Evolutionary conservation across 2,888 invertebrate genomes (phyloP).

Genomic region (Aporophyla lueneburgensis): DNA sequence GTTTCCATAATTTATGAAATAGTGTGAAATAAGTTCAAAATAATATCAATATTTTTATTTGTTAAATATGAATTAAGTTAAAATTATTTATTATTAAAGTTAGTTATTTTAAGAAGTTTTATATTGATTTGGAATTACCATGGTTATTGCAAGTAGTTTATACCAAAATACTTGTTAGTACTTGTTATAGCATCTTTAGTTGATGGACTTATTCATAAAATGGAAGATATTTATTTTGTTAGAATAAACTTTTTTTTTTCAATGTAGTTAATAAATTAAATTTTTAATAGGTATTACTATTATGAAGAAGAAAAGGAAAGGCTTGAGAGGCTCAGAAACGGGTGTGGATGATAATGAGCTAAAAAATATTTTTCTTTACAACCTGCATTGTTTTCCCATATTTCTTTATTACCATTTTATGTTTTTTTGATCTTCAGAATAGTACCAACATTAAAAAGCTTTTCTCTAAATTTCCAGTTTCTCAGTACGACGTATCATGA

Average conservation of each 20-base stretch:
- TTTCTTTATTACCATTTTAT: background rate
- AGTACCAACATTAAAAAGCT: slow-evolving; percentile 2
- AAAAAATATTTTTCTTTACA: background rate
- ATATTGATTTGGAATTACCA: background rate
- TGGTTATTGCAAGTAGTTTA: slow-evolving; percentile 49
- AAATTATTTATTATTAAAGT: background rate
- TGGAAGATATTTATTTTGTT: background rate
- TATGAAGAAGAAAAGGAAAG: background rate
- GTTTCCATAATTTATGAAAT: slow-evolving; percentile 53
- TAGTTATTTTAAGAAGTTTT: slow-evolving; percentile 28
- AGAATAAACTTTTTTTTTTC: background rate
- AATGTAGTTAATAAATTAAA: too few species aligned
- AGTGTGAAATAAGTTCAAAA: background rate
- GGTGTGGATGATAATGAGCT: background rate
- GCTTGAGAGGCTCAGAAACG: background rate
- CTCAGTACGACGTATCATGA: slow-evolving; percentile 97
- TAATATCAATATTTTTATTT: background rate
- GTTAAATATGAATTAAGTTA: slow-evolving; percentile 1
- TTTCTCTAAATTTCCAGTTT: slow-evolving; percentile 87
- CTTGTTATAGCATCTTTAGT: background rate
- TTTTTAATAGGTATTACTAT: background rate
- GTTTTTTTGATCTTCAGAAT: background rate
- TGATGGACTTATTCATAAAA: background rate
- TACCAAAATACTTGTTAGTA: slow-evolving; percentile 1
- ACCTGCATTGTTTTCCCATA: too few species aligned